These are phyloP conservation scores for Grammomys dolichurus DNA, from an alignment of 2,113 vertebrate genomes.

Conservation along the genomic window DNA sequence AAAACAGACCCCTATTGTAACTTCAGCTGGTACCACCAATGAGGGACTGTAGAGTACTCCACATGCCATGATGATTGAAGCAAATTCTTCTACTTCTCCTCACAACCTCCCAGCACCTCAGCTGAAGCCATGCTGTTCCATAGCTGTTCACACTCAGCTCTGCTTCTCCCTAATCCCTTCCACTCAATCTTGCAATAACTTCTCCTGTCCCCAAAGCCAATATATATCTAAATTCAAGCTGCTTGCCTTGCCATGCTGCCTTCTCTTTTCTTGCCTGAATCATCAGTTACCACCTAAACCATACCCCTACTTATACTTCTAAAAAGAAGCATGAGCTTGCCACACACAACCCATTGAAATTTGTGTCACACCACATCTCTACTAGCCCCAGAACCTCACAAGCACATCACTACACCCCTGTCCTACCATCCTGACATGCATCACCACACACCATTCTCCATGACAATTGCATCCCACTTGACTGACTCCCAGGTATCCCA, in stretches of 20 bases:
- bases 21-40: background rate
- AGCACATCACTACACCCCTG: background rate
- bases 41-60: background rate
- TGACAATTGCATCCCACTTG: background rate
- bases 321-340: background rate
- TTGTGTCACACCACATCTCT: too few species aligned
- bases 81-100: conserved; percentile 22
- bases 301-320: background rate
- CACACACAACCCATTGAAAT: background rate
- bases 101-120: background rate
- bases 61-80: background rate
- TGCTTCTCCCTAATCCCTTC: background rate
- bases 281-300: background rate
- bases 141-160: background rate
- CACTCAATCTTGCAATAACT: background rate
- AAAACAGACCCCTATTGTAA: background rate
- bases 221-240: background rate
- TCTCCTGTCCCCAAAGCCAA: background rate
- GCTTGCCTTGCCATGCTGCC: background rate
- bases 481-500: background rate
- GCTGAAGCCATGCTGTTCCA: background rate
- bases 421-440: background rate
- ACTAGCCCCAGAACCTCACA: background rate
- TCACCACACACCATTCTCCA: background rate
- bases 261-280: background rate